Evolutionary conservation across 2,888 invertebrate genomes (phyloP).

Genomic region (Suillia variegata): DNA sequence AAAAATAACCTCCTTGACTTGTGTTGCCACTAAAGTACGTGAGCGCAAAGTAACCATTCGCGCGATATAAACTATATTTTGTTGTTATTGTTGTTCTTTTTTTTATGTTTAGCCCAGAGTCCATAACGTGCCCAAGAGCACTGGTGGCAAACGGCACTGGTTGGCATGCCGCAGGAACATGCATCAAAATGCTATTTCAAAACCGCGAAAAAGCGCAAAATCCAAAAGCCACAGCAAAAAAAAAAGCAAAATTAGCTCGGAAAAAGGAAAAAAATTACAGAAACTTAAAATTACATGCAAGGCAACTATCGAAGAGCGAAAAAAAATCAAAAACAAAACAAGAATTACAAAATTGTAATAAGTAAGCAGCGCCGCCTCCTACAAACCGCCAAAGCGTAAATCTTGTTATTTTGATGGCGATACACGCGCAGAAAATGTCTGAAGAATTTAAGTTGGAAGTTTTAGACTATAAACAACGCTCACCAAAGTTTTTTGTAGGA

Average conservation of each 20-base stretch:
- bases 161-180: conserved; percentile 2
- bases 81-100: background rate
- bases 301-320: no score
- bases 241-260: conserved; percentile 26
- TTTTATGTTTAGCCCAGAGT: background rate
- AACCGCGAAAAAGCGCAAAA: background rate
- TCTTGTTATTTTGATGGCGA: no score
- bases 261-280: conserved; percentile 36
- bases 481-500: no score
- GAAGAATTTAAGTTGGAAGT: no score
- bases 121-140: conserved; percentile 9
- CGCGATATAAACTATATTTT: background rate
- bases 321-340: no score
- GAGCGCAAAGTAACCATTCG: conserved; percentile 14
- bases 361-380: no score
- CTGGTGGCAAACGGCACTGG: background rate
- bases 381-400: no score
- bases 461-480: no score
- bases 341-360: no score
- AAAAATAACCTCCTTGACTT: background rate
- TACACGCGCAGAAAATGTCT: no score
- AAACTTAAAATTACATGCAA: no score
- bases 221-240: background rate
- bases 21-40: conserved; percentile 38
- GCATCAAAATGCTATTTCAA: background rate